phyloP scores from a whole-genome alignment of 1,140 invertebrate species.

The Penaeus indicus region DNA sequence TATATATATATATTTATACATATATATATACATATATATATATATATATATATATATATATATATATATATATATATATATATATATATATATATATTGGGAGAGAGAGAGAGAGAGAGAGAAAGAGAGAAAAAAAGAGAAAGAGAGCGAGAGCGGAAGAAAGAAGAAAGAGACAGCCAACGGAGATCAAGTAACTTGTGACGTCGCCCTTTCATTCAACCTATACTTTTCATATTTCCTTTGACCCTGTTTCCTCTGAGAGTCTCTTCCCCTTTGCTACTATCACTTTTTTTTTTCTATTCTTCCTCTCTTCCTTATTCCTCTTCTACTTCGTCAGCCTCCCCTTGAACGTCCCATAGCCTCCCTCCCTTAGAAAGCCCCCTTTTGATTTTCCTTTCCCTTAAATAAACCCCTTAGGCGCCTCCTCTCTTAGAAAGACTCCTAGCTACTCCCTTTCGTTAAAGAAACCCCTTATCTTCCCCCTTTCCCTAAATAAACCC shows the following conservation, averaged over 20 bases:
- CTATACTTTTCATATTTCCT: too few species aligned
- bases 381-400: background rate
- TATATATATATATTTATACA: too few species aligned
- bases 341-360: background rate
- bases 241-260: too few species aligned
- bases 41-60: too few species aligned
- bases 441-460: background rate
- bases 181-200: too few species aligned
- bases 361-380: background rate
- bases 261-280: background rate
- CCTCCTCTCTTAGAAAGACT: conserved; percentile 9
- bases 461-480: background rate
- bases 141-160: background rate
- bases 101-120: too few species aligned
- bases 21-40: too few species aligned
- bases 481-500: background rate
- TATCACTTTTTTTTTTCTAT: background rate
- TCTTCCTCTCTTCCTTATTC: background rate
- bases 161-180: too few species aligned
- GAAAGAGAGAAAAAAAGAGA: background rate
- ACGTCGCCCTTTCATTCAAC: too few species aligned
- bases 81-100: background rate
- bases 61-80: background rate
- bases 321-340: background rate
- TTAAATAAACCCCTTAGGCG: background rate